Percentiles rank a stretch among this genome's conserved stretches.
phyloP scores from a whole-genome alignment of 2,797 vertebrate genomes.

The Falco biarmicus region DNA sequence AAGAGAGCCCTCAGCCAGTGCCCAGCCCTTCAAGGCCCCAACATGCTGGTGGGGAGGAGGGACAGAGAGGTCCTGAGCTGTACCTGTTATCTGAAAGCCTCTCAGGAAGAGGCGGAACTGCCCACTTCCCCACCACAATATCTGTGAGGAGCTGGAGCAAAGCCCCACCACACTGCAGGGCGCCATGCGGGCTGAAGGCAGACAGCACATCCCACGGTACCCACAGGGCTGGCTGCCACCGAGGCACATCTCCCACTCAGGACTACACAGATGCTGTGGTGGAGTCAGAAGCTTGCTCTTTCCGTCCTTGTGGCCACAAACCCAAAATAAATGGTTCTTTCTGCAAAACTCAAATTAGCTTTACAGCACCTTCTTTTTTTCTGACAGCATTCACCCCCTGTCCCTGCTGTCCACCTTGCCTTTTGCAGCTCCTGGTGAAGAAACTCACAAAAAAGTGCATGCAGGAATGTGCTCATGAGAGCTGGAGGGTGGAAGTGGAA shows the following conservation, averaged over 20 bases:
- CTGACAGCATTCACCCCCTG: background rate
- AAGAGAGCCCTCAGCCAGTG: background rate
- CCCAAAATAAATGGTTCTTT: background rate
- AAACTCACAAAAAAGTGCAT: background rate
- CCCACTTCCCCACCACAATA: background rate
- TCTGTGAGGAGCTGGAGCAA: background rate
- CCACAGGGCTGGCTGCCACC: background rate
- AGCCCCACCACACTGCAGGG: background rate
- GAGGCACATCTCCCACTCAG: background rate
- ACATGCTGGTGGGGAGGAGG: background rate
- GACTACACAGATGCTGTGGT: background rate
- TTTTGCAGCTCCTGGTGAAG: background rate
- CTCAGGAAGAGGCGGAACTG: background rate
- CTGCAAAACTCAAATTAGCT: background rate
- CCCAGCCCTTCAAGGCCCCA: rapidly evolving
- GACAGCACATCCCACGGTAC: background rate
- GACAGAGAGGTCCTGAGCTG: background rate
- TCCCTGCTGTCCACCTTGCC: background rate
- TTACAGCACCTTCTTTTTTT: background rate
- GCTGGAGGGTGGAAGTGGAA: background rate
- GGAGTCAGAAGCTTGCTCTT: background rate
- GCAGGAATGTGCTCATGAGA: background rate
- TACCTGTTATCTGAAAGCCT: background rate
- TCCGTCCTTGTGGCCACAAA: background rate
- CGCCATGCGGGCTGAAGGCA: rapidly evolving